Conservation (phyloP, 2,113 vertebrate genomes). For the Gnathochromis pfefferi region DNA sequence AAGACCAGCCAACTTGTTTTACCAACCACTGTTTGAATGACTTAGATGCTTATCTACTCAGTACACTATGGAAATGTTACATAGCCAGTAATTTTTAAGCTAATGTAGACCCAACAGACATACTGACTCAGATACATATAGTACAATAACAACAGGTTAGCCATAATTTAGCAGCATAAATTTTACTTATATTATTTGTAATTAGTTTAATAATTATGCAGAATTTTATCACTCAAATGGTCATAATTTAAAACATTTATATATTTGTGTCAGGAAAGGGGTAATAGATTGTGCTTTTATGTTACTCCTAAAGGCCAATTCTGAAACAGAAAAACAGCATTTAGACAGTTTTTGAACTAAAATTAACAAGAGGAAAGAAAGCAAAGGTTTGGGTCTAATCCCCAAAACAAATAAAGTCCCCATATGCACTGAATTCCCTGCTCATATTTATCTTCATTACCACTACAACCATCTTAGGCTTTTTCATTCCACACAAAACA, state of each 20-base stretch:
- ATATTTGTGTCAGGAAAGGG: not conserved
- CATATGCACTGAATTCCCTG: not conserved
- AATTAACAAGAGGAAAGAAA: not conserved
- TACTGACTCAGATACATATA: not conserved
- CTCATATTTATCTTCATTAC: not conserved
- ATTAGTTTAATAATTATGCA: not conserved
- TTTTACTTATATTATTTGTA: not conserved
- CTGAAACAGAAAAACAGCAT: not conserved
- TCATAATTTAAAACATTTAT: not conserved
- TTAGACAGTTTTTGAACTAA: not conserved
- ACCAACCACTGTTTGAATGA: not conserved
- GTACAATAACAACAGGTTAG: not conserved
- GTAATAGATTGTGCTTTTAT: not conserved
- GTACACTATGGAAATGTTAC: not conserved
- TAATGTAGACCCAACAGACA: not conserved
- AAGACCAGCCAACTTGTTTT: not conserved
- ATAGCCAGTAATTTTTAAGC: not conserved
- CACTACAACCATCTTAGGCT: not conserved
- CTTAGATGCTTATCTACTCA: not conserved
- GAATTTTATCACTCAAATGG: not conserved
- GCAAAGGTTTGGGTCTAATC: not conserved
- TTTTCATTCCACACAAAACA: not conserved
- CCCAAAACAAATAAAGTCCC: not conserved
- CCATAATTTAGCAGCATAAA: not conserved
- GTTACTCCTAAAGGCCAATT: not conserved